phyloP scores from a whole-genome alignment of 2,113 vertebrate genomes.

The Chionodraco myersi region DNA sequence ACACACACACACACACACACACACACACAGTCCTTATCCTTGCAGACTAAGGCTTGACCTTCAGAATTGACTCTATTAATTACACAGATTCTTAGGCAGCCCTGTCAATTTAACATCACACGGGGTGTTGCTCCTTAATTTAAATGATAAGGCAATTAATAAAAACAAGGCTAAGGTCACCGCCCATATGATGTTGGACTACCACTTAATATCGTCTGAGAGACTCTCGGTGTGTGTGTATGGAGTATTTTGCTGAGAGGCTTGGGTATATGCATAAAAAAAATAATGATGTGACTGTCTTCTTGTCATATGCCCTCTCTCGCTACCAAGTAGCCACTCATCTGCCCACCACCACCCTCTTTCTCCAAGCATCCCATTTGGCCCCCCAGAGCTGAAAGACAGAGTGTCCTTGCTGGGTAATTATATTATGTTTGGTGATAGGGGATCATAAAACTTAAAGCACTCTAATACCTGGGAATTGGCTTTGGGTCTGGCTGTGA shows the following conservation, averaged over 20 bases:
- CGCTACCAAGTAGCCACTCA: conserved; percentile 49
- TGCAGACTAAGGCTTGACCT: conserved; percentile 75
- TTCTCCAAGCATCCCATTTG: conserved; percentile 64
- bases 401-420: conserved; percentile 84
- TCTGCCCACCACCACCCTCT: conserved; percentile 28
- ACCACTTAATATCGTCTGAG: conserved; percentile 58
- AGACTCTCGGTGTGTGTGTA: neutral
- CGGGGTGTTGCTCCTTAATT: conserved; percentile 78
- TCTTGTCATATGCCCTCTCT: conserved; percentile 19
- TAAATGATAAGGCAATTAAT: conserved; percentile 84
- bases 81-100: conserved; percentile 66
- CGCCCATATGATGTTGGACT: conserved; percentile 57
- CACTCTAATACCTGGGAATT: conserved; percentile 86
- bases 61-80: conserved; percentile 78
- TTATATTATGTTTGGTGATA: conserved; percentile 85
- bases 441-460: conserved; percentile 85
- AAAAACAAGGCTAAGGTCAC: conserved; percentile 79
- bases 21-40: conserved; percentile 22
- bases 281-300: conserved; percentile 42
- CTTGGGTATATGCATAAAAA: conserved; percentile 21
- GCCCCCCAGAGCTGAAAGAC: conserved; percentile 82
- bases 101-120: conserved; percentile 71
- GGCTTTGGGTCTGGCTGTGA: conserved; percentile 76
- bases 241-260: conserved; percentile 1
- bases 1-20: conserved; percentile 14